Conservation (phyloP, 2,113 vertebrate species). For the Patagioenas fasciata region DNA sequence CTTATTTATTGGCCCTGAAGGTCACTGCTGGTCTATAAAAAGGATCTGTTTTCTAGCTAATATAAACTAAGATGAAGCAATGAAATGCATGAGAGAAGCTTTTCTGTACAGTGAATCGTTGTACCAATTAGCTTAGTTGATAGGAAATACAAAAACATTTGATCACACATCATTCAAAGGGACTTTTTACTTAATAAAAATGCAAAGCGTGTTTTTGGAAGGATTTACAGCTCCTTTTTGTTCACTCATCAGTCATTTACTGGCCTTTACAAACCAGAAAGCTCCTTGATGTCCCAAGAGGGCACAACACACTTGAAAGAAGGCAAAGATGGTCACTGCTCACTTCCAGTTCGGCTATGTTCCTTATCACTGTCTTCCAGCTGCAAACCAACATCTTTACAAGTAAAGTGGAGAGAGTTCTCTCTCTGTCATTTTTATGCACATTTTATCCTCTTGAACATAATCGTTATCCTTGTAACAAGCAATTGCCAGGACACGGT, state of each 20-base stretch:
- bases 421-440: neutral
- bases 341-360: neutral
- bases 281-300: neutral
- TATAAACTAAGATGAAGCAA: neutral
- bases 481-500: neutral
- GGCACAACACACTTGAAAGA: constrained; percentile 10
- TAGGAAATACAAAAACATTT: constrained; percentile 41
- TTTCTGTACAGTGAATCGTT: neutral
- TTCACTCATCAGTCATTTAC: constrained; percentile 52
- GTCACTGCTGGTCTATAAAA: neutral
- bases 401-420: neutral
- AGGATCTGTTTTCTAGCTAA: neutral
- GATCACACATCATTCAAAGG: constrained; percentile 14
- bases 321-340: neutral
- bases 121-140: constrained; percentile 26
- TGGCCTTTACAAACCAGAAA: constrained; percentile 49
- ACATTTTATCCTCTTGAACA: neutral
- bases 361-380: constrained; percentile 46
- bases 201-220: constrained; percentile 33
- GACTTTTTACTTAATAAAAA: constrained; percentile 52
- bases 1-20: neutral
- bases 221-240: constrained; percentile 42
- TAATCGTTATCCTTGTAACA: neutral
- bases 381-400: constrained; percentile 27
- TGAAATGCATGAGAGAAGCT: neutral